phyloP scores from a whole-genome alignment of 2,113 vertebrate genomes.

The Neolamprologus sp. region DNA sequence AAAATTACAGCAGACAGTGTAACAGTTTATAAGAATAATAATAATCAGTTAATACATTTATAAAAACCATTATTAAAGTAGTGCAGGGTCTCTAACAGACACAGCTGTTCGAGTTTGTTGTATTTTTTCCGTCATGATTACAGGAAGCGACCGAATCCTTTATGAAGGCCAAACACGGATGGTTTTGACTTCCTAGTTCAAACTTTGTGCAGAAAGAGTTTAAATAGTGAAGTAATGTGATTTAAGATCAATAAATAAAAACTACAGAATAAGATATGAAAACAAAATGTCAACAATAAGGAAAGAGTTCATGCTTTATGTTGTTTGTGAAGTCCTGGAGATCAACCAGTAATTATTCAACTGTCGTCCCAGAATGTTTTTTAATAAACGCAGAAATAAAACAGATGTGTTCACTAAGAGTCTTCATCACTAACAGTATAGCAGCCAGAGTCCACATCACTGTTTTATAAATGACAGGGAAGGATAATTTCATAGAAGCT shows the following conservation, averaged over 20 bases:
- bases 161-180: not conserved
- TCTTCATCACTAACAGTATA: not conserved
- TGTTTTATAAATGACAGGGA: not conserved
- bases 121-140: not conserved
- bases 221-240: not conserved
- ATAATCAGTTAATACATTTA: not conserved
- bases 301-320: not conserved
- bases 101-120: not conserved
- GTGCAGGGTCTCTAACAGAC: not conserved
- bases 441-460: not conserved
- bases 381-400: not conserved
- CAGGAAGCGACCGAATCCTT: not conserved
- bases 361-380: not conserved
- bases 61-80: not conserved
- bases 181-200: not conserved
- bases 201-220: not conserved
- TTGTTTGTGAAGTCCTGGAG: not conserved
- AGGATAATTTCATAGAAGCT: not conserved
- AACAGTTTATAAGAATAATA: not conserved
- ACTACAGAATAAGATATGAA: not conserved
- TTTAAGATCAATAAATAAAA: not conserved
- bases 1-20: not conserved
- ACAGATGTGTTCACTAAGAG: not conserved
- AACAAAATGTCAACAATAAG: not conserved
- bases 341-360: not conserved